A percentile compares a stretch with the other conserved stretches of the same genome.
Conservation (phyloP, 2,113 vertebrate species). For the Neogale vison region DNA sequence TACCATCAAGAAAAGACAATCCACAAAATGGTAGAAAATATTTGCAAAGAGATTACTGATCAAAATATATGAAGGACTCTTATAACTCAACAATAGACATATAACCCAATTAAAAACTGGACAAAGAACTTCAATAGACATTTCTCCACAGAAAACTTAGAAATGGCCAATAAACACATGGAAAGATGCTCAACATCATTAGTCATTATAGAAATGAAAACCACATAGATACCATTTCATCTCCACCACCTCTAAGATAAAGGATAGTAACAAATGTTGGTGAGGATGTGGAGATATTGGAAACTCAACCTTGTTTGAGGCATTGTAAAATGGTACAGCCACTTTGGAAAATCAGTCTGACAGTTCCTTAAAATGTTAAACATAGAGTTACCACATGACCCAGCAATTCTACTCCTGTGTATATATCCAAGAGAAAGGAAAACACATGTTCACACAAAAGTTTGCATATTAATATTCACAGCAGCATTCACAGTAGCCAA, state of each 20-base stretch:
- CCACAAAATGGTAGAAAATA: not conserved
- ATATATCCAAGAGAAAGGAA: not conserved
- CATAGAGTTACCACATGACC: not conserved
- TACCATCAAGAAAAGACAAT: not conserved
- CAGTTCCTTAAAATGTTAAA: slow-evolving; percentile 39
- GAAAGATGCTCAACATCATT: not conserved
- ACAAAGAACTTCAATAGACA: not conserved
- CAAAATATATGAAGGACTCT: slow-evolving; percentile 16
- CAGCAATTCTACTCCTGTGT: not conserved
- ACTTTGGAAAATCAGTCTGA: not conserved
- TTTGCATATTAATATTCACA: not conserved
- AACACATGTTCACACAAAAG: slow-evolving; percentile 15
- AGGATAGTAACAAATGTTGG: not conserved
- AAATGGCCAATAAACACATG: not conserved
- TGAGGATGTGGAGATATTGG: not conserved
- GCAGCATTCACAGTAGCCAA: not conserved
- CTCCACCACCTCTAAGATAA: not conserved
- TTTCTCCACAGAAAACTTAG: slow-evolving; percentile 19
- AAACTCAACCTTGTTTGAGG: not conserved
- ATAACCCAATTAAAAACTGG: not conserved
- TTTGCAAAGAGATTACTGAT: slow-evolving; percentile 1
- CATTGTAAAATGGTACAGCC: not conserved
- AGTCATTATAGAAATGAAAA: slow-evolving; percentile 47
- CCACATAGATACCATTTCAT: not conserved
- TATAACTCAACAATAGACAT: not conserved